Base-by-base conservation (phyloP, 1,140 invertebrate genomes). In the Pseudomyrmex concolor region DNA sequence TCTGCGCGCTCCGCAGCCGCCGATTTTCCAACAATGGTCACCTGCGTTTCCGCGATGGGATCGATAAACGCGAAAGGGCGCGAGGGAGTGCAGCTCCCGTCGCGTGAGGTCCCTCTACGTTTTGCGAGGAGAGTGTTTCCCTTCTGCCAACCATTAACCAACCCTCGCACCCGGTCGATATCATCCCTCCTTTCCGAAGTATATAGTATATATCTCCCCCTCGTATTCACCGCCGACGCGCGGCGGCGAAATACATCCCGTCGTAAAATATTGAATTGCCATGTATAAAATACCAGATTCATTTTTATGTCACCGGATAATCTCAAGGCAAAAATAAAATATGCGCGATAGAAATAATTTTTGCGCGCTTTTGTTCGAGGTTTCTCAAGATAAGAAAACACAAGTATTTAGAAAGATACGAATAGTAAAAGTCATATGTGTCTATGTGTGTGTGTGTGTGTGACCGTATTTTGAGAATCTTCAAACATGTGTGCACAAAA, bases 1-100 rank as follows among this genome's bases (percentile, higher is more conserved):
- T 71, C 43, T 60, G 43, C 12, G 19, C 48, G 8, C 48, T n/a
- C 22, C 13, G 22, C 8, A 66, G 15, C 48, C 55, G 43, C 19
- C 19, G 66, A 71, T 80, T 13, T 34, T 34, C 34, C 54, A 17
- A 48, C 64, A 78, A 78, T 60, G 63, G 74, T 67, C 63, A 78
- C 76, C 34, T 68, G 43, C 66, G 66, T 70, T 80, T 71, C 54
- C 66, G 55, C 64, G 66, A 80, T 80, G 64, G 54, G 76, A 71
- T 80, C 76, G 76, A 80, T 80, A 70, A 59, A 48, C 54, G 13
- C 13, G 43, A 71, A 15, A 63, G 17, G 70, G 54, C 76, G 55
- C 25, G 66, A 55, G 66, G 48, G 76, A 66, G 45, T 77, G 54
- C 54, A 19, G n/a, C 43, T n/a, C 19, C 22, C 43, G 54, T 78